A percentile compares a stretch with the other conserved stretches of the same genome.
These are phyloP conservation scores for Hydrozoanthus tunicans DNA, from an alignment of 64 coral and sea anemone genomes.

Conservation along the genomic window DNA sequence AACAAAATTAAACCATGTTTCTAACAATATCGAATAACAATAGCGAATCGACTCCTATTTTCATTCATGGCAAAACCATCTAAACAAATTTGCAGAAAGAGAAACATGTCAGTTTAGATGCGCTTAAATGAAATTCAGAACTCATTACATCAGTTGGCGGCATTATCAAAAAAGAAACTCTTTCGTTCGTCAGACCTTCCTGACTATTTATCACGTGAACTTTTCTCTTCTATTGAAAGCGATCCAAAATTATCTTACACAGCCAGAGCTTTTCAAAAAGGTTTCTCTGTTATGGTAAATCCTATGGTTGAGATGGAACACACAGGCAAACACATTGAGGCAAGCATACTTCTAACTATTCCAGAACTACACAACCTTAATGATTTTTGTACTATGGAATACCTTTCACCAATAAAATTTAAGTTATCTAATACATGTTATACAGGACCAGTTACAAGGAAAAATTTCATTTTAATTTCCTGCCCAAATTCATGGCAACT, in stretches of 20 bases:
- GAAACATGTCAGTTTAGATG: conserved; percentile 14
- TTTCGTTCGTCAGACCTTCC: conserved; percentile 24
- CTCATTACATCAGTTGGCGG: conserved; percentile 24
- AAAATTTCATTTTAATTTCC: conserved; percentile 36
- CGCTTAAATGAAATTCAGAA: conserved; percentile 52
- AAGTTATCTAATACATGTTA: neutral
- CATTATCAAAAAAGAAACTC: neutral
- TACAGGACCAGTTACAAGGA: conserved; percentile 4
- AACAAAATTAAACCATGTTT: conserved; percentile 11
- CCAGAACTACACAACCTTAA: conserved; percentile 10
- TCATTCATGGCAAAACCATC: conserved; percentile 17
- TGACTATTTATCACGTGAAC: neutral
- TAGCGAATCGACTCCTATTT: neutral
- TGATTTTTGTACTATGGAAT: conserved; percentile 36
- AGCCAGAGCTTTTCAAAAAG: conserved; percentile 3
- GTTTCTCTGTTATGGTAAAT: conserved; percentile 20
- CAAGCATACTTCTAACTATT: conserved; percentile 41
- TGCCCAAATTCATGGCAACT: conserved; percentile 12
- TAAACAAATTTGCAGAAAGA: neutral
- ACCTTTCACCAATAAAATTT: conserved; percentile 48
- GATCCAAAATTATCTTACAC: conserved; percentile 4
- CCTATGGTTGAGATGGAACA: conserved; percentile 49
- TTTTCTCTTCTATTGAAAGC: neutral
- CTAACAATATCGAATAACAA: neutral
- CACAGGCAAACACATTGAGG: neutral